Percentiles rank a stretch among this genome's conserved stretches.
phyloP scores from a whole-genome alignment of 2,888 invertebrate genomes.

The Lottia scabra region DNA sequence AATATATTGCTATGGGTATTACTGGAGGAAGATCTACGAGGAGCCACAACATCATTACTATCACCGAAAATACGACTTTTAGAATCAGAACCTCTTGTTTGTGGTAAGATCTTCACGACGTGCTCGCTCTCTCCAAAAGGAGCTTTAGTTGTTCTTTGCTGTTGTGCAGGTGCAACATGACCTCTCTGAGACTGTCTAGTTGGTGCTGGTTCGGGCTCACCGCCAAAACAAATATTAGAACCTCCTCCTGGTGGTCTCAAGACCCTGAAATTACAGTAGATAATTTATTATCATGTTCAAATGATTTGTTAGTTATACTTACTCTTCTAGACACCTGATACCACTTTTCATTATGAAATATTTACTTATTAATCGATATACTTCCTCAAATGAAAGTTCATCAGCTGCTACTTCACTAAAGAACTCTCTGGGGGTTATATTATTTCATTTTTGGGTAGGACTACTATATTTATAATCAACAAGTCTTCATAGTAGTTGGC shows the following conservation, averaged over 20 bases:
- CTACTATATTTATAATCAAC: too few relatives aligned
- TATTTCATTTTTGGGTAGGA: too few relatives aligned
- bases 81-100: constrained; percentile 3
- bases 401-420: too few relatives aligned
- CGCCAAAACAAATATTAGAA: constrained; percentile 57
- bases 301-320: too few relatives aligned
- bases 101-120: not conserved
- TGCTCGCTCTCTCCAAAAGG: not conserved
- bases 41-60: not conserved
- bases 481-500: too few relatives aligned
- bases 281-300: too few relatives aligned
- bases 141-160: not conserved
- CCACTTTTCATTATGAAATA: too few relatives aligned
- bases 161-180: not conserved
- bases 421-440: too few relatives aligned
- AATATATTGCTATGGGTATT: constrained; percentile 2
- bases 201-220: constrained; percentile 21
- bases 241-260: constrained; percentile 55
- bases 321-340: too few relatives aligned
- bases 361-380: too few relatives aligned
- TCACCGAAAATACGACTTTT: constrained; percentile 1
- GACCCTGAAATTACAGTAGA: constrained; percentile 36
- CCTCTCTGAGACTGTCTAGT: constrained; percentile 17
- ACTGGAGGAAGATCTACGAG: not conserved
- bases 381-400: too few relatives aligned